These are phyloP conservation scores for Petaurus breviceps DNA, from an alignment of 2,113 vertebrate genomes.

Conservation along the genomic window DNA sequence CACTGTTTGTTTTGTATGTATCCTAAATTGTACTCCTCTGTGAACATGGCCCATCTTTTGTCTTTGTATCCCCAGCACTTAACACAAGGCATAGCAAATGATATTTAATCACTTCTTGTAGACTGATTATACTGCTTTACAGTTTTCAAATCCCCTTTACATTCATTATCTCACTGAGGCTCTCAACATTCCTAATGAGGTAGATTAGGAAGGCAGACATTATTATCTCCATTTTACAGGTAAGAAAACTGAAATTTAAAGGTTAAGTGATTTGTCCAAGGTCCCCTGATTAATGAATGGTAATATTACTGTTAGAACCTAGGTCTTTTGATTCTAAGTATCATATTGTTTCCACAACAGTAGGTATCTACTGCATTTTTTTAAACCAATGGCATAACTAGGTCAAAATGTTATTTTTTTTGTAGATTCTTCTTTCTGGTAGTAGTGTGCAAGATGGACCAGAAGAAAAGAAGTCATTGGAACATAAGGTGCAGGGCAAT, in stretches of 20 bases:
- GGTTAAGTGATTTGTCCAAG: background rate
- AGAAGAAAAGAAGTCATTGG: background rate
- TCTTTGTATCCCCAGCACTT: background rate
- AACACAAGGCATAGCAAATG: background rate
- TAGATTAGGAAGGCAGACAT: background rate
- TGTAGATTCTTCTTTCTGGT: background rate
- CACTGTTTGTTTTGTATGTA: background rate
- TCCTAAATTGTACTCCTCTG: background rate
- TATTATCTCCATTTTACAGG: background rate
- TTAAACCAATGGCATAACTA: background rate
- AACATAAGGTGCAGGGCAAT: background rate
- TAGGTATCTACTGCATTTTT: background rate
- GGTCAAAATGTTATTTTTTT: background rate
- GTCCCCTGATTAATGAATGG: background rate
- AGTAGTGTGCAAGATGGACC: background rate
- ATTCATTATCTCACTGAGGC: background rate
- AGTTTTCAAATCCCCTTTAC: background rate
- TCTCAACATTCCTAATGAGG: background rate
- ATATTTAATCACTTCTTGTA: background rate
- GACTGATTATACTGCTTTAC: background rate
- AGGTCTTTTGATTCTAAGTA: background rate
- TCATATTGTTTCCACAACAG: background rate
- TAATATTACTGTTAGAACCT: background rate
- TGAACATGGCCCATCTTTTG: background rate
- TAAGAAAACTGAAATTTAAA: background rate